Evolutionary conservation across 2,888 invertebrate genomes (phyloP).

Genomic region (Acanthosepion esculentum): DNA sequence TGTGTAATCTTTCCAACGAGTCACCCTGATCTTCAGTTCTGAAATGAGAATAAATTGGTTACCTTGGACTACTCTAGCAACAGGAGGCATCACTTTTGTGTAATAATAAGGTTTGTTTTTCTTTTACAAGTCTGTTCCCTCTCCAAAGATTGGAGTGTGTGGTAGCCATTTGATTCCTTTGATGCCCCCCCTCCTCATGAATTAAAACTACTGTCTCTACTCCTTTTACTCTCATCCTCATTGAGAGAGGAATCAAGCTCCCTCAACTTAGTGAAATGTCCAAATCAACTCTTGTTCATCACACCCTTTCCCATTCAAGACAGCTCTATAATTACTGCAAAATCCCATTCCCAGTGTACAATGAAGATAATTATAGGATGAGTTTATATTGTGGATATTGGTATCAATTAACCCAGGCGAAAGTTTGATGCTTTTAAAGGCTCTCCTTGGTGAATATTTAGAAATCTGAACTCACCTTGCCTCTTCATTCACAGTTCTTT

Average conservation of each 20-base stretch:
- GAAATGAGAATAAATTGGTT: slow-evolving; percentile 14
- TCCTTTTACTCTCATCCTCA: neutral
- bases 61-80: neutral
- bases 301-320: neutral
- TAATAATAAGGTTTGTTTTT: neutral
- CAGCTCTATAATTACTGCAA: neutral
- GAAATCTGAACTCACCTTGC: too few relatives aligned
- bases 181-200: neutral
- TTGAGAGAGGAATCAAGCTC: neutral
- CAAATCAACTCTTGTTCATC: neutral
- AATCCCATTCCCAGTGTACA: slow-evolving; percentile 2
- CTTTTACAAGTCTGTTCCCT: neutral
- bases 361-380: slow-evolving; percentile 33
- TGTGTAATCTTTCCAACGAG: neutral
- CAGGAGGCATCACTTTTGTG: neutral
- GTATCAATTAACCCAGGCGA: neutral
- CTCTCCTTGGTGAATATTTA: neutral
- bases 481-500: neutral
- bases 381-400: neutral
- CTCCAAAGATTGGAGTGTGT: neutral
- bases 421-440: neutral
- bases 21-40: neutral
- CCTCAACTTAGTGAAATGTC: neutral
- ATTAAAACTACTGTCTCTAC: neutral
- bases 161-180: neutral